phyloP scores from a whole-genome alignment of 2,797 vertebrate genomes.

The Arrhamphus sclerolepis region DNA sequence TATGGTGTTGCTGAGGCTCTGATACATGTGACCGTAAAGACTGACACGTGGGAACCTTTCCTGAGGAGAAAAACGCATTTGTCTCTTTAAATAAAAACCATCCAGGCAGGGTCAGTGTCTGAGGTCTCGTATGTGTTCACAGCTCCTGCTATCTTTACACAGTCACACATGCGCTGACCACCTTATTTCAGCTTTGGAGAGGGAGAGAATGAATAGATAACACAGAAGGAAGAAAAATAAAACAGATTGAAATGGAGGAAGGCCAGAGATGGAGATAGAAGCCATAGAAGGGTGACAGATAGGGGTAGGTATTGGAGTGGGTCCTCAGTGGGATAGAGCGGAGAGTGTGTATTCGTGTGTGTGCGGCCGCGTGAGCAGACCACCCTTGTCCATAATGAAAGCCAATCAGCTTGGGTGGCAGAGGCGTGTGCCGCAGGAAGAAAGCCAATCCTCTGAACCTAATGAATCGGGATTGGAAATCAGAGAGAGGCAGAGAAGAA shows the following conservation, averaged over 20 bases:
- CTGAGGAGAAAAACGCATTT: neutral
- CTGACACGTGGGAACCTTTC: constrained; percentile 15
- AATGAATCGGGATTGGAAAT: constrained; percentile 84
- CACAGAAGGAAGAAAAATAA: constrained; percentile 20
- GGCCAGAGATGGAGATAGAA: constrained; percentile 54
- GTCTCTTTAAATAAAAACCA: constrained; percentile 37
- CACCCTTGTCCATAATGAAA: constrained; percentile 75
- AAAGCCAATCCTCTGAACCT: constrained; percentile 76
- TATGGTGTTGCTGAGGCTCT: constrained; percentile 16
- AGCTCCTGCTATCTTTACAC: constrained; percentile 19
- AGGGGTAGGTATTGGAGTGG: constrained; percentile 54
- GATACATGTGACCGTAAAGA: constrained; percentile 19
- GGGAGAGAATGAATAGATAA: constrained; percentile 51
- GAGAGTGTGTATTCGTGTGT: constrained; percentile 18
- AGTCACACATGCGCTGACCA: constrained; percentile 28
- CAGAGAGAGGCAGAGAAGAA: constrained; percentile 41
- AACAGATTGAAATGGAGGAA: constrained; percentile 57
- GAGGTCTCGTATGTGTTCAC: constrained; percentile 17
- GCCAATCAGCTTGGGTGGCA: constrained; percentile 76
- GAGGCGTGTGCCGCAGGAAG: constrained; percentile 65
- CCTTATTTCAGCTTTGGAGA: constrained; percentile 50
- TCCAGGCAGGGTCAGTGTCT: constrained; percentile 22
- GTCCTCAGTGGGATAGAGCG: constrained; percentile 46
- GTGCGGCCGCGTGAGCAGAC: constrained; percentile 21
- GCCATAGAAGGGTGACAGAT: constrained; percentile 40